phyloP scores from a whole-genome alignment of 2,113 vertebrate genomes.

The Chrysochloris asiatica region DNA sequence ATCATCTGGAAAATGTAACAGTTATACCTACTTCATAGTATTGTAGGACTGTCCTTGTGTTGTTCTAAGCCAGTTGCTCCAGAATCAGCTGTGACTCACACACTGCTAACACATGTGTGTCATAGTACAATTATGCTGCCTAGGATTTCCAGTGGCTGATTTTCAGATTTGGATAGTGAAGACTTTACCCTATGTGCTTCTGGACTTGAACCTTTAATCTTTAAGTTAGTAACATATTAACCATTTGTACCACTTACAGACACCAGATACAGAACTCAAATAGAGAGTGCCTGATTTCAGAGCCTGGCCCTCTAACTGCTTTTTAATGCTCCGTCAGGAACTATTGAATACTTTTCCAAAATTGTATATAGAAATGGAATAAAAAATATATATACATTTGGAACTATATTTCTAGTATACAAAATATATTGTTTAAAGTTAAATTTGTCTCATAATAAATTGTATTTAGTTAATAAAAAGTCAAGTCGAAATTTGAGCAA shows the following conservation, averaged over 20 bases:
- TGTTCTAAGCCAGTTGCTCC: not conserved
- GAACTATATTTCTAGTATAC: not conserved
- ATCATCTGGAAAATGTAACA: not conserved
- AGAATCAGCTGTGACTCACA: not conserved
- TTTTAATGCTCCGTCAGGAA: not conserved
- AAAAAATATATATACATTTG: not conserved
- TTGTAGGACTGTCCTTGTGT: not conserved
- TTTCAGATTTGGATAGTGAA: not conserved
- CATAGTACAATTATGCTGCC: not conserved
- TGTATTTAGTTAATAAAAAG: not conserved
- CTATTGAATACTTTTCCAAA: not conserved
- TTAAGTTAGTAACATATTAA: too few species aligned
- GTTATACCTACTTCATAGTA: not conserved
- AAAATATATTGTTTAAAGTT: not conserved
- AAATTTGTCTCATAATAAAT: not conserved
- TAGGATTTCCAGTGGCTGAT: not conserved
- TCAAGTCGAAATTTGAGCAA: not conserved
- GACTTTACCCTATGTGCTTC: not conserved
- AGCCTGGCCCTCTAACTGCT: not conserved
- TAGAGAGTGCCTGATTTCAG: not conserved
- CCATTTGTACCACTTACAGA: too few species aligned
- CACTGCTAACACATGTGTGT: not conserved
- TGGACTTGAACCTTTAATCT: not conserved
- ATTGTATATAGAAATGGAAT: not conserved
- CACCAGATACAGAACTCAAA: not conserved